Evolutionary conservation across 2,888 invertebrate species (phyloP), one percentile per base, ranked within the genome.

Genomic region (Melinaea menophilus): DNA sequence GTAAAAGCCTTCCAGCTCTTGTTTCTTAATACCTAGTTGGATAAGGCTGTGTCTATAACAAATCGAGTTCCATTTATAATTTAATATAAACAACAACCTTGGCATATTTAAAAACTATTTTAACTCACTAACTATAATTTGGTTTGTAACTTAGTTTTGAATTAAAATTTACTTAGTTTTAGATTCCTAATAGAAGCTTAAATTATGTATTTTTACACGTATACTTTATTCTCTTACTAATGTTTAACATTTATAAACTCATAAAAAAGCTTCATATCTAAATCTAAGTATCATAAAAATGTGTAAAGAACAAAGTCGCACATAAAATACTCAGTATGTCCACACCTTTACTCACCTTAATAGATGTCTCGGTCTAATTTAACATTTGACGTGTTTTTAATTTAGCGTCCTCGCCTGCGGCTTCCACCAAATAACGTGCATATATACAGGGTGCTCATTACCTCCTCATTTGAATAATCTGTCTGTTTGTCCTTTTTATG

Each of bases 1-100:
- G 93, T 93, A 93, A 92, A 93, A 92, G 92, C 92, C 93, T 93
- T 90, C 91, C 91, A 93, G 93, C 93, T 92, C 93, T 92, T 92
- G 92, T 92, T 89, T 84, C 88, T 89, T 88, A 88, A 90, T 87
- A 90, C 90, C 90, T 90, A 90, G 90, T 88, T 85, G 82, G 78
- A 73, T 79, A 74, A 78, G 70, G 87, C 66, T 61, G 71, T 56
- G 79, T 67, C 70, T 75, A 85, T 69, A 78, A 51, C 78, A 77
- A 31, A 51, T 66, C 62, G 63, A 46, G 54, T 35, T 46, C 37
- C 63, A 41, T 41, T 41, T 41, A 41, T 41, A 41, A 9, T 41
- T 41, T 41, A 9, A 41, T 41, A 41, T 41, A 7, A 2, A 9
- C 11, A 41, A 9, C 11, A 9, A 9, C 9, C 7, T 41, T 37